Evolutionary conservation across 2,888 invertebrate species (phyloP).

Genomic region (Dysmachus trigonus): DNA sequence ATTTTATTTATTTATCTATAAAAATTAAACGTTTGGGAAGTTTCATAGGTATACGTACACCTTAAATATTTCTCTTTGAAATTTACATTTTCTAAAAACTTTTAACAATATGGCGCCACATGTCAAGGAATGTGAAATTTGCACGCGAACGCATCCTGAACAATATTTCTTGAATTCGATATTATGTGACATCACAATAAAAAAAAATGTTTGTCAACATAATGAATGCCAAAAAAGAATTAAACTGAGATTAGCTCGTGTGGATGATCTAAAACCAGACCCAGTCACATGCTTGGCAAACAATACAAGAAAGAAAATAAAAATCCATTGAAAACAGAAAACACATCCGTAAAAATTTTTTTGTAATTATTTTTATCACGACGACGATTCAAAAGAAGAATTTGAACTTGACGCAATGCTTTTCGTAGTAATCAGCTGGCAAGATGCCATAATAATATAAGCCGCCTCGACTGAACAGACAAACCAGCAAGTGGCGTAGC

Average conservation of each 20-base stretch:
- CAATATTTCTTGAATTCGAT: neutral
- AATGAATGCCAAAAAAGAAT: neutral
- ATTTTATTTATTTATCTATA: neutral
- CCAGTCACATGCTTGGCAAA: conserved; percentile 14
- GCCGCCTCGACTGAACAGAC: neutral
- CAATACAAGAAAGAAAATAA: neutral
- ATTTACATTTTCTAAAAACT: neutral
- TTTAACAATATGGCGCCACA: neutral
- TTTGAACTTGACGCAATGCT: conserved; percentile 31
- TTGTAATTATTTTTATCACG: conserved; percentile 6
- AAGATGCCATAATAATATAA: neutral
- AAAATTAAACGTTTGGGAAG: neutral
- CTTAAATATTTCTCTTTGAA: no score
- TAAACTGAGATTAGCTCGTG: neutral
- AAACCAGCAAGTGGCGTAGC: neutral
- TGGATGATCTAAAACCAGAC: neutral
- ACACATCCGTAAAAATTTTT: conserved; percentile 5
- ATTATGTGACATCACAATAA: neutral
- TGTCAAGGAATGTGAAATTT: neutral
- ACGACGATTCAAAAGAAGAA: neutral
- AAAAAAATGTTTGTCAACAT: neutral
- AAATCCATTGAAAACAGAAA: conserved; percentile 4
- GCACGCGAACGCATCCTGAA: neutral
- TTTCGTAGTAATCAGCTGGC: conserved; percentile 17
- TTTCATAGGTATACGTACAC: no score